Percentiles rank a stretch among this genome's conserved stretches.
Evolutionary conservation across 1,140 invertebrate genomes (phyloP).

Genomic region (Hestina assimilis): DNA sequence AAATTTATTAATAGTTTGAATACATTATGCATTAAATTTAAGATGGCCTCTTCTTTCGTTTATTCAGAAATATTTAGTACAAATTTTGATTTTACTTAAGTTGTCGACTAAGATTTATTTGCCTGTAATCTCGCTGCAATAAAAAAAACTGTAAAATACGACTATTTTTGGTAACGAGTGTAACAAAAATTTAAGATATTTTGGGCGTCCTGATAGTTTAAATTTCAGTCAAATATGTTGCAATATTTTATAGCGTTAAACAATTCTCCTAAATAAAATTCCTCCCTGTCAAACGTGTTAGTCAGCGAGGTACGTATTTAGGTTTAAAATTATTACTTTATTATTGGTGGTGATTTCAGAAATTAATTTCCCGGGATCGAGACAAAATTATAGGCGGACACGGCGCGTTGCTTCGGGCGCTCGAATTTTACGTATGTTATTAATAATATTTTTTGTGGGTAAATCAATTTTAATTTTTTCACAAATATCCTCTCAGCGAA

Average conservation of each 20-base stretch:
- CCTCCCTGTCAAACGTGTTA: constrained; percentile 43
- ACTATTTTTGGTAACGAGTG: too few relatives aligned
- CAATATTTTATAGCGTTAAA: background rate
- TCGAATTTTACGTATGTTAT: constrained; percentile 22
- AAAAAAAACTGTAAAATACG: too few relatives aligned
- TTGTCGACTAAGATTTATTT: too few relatives aligned
- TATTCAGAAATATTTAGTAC: too few relatives aligned
- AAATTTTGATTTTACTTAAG: too few relatives aligned
- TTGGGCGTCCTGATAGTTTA: too few relatives aligned
- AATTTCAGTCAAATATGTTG: background rate
- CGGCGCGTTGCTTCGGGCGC: constrained; percentile 22
- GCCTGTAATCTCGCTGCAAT: too few relatives aligned
- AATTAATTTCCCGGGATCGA: constrained; percentile 74
- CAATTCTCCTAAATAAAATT: background rate
- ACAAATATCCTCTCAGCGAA: background rate
- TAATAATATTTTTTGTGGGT: constrained; percentile 11
- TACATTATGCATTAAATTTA: too few relatives aligned
- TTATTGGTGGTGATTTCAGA: constrained; percentile 67
- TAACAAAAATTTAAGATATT: too few relatives aligned
- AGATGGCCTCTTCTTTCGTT: too few relatives aligned
- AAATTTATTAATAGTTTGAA: too few relatives aligned
- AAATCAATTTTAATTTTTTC: constrained; percentile 14
- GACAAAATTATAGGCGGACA: constrained; percentile 55
- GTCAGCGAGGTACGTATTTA: constrained; percentile 51
- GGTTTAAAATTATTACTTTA: constrained; percentile 72